Base-by-base conservation (phyloP, 2,888 invertebrate species). In the Pocota personata region DNA sequence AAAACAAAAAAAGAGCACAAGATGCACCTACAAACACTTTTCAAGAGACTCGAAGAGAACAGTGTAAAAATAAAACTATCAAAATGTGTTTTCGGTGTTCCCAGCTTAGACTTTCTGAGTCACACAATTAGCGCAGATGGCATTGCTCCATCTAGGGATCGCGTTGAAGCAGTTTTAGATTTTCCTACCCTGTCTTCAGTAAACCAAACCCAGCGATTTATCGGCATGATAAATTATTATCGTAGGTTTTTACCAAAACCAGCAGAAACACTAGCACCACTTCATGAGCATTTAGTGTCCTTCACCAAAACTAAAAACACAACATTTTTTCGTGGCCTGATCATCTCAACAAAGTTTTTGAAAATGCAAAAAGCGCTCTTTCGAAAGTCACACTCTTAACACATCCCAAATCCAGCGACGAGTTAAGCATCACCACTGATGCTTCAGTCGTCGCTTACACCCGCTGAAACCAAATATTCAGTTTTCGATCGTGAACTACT, bases 401-500 rank as follows among this genome's bases (percentile, higher is more conserved):
- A 32, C 76, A 80, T 27, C 75, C 75, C 7, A 48, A 6, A 2
- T 2, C 14, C 1, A 48, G 35, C 10, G 64, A 43, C 12, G 12
- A 19, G 14, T 30, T 48, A 2, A 52, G 40, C 37, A 62, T 86
- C 2, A 16, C 52, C 14, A 66, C 60, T 3, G 76, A 88, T n/a
- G 88, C 88, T 1, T 89, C 88, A 0, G 86, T 88, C 21, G 24
- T 60, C 12, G 87, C 88, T 0, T 71, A 84, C 62, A 12, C 21
- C 69, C 0, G 64, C 90, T 0, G 88, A 90, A 72, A 40, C 2
- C 1, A 89, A 88, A 21, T 90, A 90, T 82, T 87, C 88, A 52
- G 75, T 89, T 1, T 89, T 88, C 64, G 89, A 89, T 24, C 43
- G 88, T 5, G 89, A 90, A 64, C 69, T 90, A 3, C 82, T 89